These are phyloP conservation scores for Hydrolagus affinis DNA, from an alignment of 2,113 vertebrate species.

Conservation along the genomic window DNA sequence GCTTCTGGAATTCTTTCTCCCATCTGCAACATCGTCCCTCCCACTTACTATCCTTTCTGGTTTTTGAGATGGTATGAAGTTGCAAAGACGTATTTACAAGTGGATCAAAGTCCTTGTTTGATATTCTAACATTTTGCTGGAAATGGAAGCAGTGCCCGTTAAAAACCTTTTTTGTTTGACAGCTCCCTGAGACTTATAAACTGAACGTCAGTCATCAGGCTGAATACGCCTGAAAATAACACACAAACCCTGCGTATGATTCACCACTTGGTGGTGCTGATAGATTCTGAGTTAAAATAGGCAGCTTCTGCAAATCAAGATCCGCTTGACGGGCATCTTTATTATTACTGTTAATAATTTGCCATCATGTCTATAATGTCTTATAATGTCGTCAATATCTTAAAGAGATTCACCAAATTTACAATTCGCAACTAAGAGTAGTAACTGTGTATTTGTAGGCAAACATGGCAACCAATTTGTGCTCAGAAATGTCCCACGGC, in stretches of 20 bases:
- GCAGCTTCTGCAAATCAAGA: too few relatives aligned
- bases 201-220: not conserved
- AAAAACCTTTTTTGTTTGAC: not conserved
- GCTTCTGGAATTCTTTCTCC: constrained; percentile 32
- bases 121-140: not conserved
- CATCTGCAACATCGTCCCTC: not conserved
- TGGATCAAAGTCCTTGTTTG: not conserved
- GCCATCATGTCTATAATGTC: too few relatives aligned
- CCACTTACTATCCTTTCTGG: not conserved
- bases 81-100: not conserved
- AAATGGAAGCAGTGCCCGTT: not conserved
- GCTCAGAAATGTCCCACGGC: too few relatives aligned
- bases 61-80: not conserved
- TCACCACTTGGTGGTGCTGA: not conserved
- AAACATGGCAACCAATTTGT: too few relatives aligned
- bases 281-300: not conserved
- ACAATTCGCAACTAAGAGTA: too few relatives aligned
- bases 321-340: too few relatives aligned
- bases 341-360: too few relatives aligned
- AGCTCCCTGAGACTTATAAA: not conserved
- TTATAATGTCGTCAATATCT: too few relatives aligned
- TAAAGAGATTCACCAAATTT: too few relatives aligned
- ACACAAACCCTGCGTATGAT: not conserved
- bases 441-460: too few relatives aligned
- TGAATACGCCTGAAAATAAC: not conserved